phyloP scores from a whole-genome alignment of 2,113 vertebrate genomes.

The Heterotilapia buettikoferi region DNA sequence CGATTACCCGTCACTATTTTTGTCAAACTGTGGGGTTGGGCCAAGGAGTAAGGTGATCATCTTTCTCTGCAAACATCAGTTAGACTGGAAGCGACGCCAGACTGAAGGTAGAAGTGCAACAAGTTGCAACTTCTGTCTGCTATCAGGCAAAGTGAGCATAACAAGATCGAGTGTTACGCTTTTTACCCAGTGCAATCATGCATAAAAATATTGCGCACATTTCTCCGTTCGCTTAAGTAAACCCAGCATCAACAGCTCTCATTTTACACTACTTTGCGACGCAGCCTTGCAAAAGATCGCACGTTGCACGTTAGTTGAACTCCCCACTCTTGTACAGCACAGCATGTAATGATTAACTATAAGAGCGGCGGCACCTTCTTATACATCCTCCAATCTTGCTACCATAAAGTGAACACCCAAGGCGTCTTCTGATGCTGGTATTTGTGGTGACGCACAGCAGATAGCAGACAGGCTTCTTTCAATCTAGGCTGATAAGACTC shows the following conservation, averaged over 20 bases:
- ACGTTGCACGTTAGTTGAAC: background rate
- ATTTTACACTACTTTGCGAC: background rate
- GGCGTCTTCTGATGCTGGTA: constrained; percentile 25
- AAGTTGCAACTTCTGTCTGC: background rate
- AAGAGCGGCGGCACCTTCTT: background rate
- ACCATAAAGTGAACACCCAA: constrained; percentile 39
- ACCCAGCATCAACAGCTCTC: background rate
- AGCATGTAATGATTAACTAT: constrained; percentile 38
- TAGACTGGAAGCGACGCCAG: background rate
- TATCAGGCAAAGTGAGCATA: background rate
- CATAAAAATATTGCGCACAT: background rate
- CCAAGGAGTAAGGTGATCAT: background rate
- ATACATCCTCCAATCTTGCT: constrained; percentile 2
- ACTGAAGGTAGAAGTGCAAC: background rate
- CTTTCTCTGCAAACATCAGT: background rate
- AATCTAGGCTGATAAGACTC: constrained; percentile 26
- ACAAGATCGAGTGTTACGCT: background rate
- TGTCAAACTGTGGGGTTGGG: background rate
- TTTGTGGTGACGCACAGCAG: constrained; percentile 48
- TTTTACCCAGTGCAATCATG: background rate
- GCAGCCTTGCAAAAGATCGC: background rate
- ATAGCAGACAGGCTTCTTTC: constrained; percentile 12
- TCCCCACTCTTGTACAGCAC: background rate
- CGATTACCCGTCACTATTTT: background rate
- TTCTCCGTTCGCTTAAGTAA: background rate